Percentiles rank a stretch among this genome's conserved stretches.
Conservation (phyloP, 1,140 invertebrate species). For the Subanguina moxae region DNA sequence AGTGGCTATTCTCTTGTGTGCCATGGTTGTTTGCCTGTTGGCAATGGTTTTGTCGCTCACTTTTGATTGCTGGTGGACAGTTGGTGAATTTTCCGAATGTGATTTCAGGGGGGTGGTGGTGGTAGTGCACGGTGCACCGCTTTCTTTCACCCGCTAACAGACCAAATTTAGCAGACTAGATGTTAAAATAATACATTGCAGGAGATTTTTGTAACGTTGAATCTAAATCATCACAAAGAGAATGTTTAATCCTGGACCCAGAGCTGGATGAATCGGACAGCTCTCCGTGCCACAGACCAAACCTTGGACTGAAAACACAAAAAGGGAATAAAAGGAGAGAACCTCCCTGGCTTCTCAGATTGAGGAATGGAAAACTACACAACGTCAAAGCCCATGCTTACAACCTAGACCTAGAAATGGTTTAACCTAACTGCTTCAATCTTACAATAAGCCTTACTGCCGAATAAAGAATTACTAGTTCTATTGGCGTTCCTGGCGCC, state of each 20-base stretch:
- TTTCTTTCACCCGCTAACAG: too few relatives aligned
- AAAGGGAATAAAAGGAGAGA: background rate
- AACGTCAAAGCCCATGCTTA: background rate
- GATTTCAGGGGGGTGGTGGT: too few relatives aligned
- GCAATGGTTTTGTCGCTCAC: conserved; percentile 27
- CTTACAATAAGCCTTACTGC: too few relatives aligned
- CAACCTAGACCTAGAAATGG: background rate
- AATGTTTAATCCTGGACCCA: background rate
- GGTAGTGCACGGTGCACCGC: too few relatives aligned
- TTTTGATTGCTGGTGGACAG: conserved; percentile 31
- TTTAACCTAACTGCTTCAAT: background rate
- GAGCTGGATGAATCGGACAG: background rate
- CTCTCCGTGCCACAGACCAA: background rate
- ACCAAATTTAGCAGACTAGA: too few relatives aligned
- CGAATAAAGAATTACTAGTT: too few relatives aligned
- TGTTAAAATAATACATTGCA: too few relatives aligned
- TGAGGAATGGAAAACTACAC: background rate
- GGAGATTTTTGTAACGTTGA: background rate
- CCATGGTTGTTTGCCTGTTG: conserved; percentile 20
- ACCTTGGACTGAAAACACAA: background rate
- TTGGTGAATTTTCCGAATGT: conserved; percentile 15
- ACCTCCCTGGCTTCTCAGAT: background rate
- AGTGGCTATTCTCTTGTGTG: conserved; percentile 15
- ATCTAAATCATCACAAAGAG: background rate
- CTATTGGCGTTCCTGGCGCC: too few relatives aligned